These are phyloP conservation scores for Machimus rusticus DNA, from an alignment of 2,888 invertebrate genomes.

Conservation along the genomic window DNA sequence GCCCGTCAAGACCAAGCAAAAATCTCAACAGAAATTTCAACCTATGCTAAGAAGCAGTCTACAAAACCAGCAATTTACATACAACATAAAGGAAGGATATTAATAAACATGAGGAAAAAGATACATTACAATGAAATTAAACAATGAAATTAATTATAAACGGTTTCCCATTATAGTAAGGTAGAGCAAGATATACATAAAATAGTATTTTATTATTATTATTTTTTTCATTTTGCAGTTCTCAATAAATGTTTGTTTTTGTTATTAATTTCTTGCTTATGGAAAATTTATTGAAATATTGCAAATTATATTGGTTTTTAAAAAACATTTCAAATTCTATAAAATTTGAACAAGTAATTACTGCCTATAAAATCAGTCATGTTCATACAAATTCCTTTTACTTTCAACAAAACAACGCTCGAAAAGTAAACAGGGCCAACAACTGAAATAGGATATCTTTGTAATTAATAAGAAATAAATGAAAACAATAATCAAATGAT, in stretches of 20 bases:
- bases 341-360: background rate
- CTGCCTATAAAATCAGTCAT: constrained; percentile 23
- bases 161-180: constrained; percentile 46
- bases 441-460: background rate
- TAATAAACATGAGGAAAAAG: background rate
- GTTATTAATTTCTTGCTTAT: background rate
- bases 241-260: background rate
- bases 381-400: background rate
- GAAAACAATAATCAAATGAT: background rate
- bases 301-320: background rate
- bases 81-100: constrained; percentile 16
- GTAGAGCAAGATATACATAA: constrained; percentile 21
- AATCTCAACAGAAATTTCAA: constrained; percentile 2
- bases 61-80: constrained; percentile 7
- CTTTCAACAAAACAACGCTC: background rate
- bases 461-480: background rate
- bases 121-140: background rate
- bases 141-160: background rate
- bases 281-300: background rate
- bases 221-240: background rate
- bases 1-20: constrained; percentile 36
- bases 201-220: constrained; percentile 9
- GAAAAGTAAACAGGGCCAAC: background rate
- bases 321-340: background rate
- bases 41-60: constrained; percentile 25